phyloP scores from a whole-genome alignment of 2,888 invertebrate genomes.

The Lymantria dispar region DNA sequence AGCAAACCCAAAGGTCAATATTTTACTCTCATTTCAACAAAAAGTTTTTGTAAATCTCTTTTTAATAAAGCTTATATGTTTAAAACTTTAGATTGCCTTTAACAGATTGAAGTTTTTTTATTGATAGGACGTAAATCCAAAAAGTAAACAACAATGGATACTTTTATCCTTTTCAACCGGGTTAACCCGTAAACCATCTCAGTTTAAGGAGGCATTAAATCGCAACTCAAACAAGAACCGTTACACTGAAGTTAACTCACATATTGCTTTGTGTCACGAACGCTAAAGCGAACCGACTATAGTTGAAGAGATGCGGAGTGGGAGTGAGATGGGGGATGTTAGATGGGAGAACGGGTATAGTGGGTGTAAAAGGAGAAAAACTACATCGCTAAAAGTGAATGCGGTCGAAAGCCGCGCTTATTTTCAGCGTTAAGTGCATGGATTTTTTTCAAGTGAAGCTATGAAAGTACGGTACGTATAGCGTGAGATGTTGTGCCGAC shows the following conservation, averaged over 20 bases:
- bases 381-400: constrained; percentile 82
- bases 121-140: constrained; percentile 63
- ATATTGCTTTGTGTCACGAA: constrained; percentile 83
- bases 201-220: constrained; percentile 83
- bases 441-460: constrained; percentile 78
- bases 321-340: constrained; percentile 66
- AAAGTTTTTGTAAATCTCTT: constrained; percentile 35
- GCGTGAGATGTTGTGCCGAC: constrained; percentile 19
- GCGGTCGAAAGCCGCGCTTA: constrained; percentile 82
- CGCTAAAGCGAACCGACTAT: constrained; percentile 70
- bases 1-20: constrained; percentile 25
- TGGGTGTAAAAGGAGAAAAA: constrained; percentile 81
- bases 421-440: constrained; percentile 80
- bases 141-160: constrained; percentile 73
- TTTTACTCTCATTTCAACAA: constrained; percentile 35
- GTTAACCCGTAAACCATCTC: constrained; percentile 82
- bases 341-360: constrained; percentile 72
- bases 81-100: constrained; percentile 56
- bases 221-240: constrained; percentile 82
- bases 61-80: constrained; percentile 44
- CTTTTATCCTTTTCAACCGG: constrained; percentile 77
- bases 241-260: constrained; percentile 81
- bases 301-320: constrained; percentile 58
- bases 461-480: constrained; percentile 50
- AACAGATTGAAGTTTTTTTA: constrained; percentile 70